Base-by-base conservation (phyloP, 2,888 invertebrate genomes). In the Gonocerus acuteangulatus region DNA sequence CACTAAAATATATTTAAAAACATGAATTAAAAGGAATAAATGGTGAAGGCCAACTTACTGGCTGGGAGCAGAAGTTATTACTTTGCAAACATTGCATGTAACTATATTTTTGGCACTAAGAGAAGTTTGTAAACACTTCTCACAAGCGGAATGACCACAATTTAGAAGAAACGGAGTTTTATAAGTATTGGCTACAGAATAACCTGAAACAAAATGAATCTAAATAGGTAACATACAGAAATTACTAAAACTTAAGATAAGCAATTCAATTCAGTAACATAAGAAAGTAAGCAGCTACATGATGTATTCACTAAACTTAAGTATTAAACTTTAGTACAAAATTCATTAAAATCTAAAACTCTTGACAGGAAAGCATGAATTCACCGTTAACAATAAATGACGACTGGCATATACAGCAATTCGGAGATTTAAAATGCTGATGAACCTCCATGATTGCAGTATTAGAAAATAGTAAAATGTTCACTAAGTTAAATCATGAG, bases 61-160 rank as follows among this genome's bases (percentile, higher is more conserved):
- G 21, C 42, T 18, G 23, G 63, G 52, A 63, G 75, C 51, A 36
- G 74, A 68, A 68, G 76, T 74, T 39, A 72, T 68, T 6, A 71
- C 68, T 7, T 73, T 71, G 71, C 82, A 82, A 60, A 77, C 69
- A 65, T 74, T 74, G 69, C 82, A 82, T 48, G 74, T 72, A 42
- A 80, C 27, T 16, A 54, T 47, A 23, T 39, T 61, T 11, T 63
- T 61, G 9, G 18, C 22, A 32, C 72, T 74, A 0, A 73, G 63
- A 21, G 74, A 71, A 62, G 72, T 74, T 36, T 70, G 73, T 13
- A 82, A 71, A 70, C 87, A 88, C 51, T 75, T 78, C 67, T 83
- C 82, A 68, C 88, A 88, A 68, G 82, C 76, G 2, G 81, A 77
- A 71, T 88, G 88, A 1, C 82, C 82, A 70, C 88, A 88, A 63